Base-by-base conservation (phyloP, 2,797 vertebrate genomes). In the Silurus aristotelis region DNA sequence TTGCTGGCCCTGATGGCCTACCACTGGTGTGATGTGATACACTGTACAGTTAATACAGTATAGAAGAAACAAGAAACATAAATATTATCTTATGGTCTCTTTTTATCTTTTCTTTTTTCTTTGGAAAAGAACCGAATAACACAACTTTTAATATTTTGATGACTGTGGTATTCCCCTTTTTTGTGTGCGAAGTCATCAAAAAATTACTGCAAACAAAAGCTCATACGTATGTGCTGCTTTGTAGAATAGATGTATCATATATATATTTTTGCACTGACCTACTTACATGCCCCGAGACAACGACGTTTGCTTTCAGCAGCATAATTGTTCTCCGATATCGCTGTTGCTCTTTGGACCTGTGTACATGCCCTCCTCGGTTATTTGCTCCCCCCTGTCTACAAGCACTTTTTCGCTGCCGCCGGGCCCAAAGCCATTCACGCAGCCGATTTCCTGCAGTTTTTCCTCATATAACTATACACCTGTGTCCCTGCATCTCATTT, bases 391-490 rank as follows among this genome's bases (percentile, higher is more conserved):
- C 38, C 61, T 52, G 61, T 48, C 77, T 46, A 61, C 52, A 61
- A 79, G 58, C 5, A 63, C 20, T 64, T 17, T 46, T 64, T 15
- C 17, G 61, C 43, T 2, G 61, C 78, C 14, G 78, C 61, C 20
- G 31, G 38, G 76, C 58, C 31, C 56, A 46, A n/a, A 46, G 43
- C 31, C 61, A 25, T 66, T 64, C 61, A 52, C n/a, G 43, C 61
- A 72, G 76, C 31, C 31, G 68, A 58, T 63, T 87, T 86, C 83
- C 56, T 80, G 82, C 82, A 67, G 82, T 52, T 80, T 63, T 67
- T 80, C 60, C 60, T 83, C 38, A 20, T 61, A 12, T 52, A 68
- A 60, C 5, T 43, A 43, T 46, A 66, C 78, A 76, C 77, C 78
- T 84, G 82, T 76, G 68, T 61, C 82, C 52, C 70, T 38, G 6